Percentiles rank a stretch among this genome's conserved stretches.
These are phyloP conservation scores for Drosophila bifasciata DNA, from an alignment of 1,140 invertebrate species.

Conservation along the genomic window DNA sequence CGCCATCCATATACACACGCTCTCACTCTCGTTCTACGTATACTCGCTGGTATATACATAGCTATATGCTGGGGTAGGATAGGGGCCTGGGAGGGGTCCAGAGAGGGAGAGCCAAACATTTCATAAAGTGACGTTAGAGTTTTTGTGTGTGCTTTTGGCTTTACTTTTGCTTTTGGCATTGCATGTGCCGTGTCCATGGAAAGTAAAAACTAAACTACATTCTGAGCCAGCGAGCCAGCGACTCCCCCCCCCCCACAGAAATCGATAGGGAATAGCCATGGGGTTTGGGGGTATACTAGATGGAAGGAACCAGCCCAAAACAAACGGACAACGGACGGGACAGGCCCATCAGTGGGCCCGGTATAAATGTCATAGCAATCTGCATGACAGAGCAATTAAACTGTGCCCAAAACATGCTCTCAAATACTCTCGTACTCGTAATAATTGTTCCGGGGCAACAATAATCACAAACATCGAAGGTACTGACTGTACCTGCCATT, in stretches of 20 bases:
- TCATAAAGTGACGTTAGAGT: conserved; percentile 70
- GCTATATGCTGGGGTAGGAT: background rate
- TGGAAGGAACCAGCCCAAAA: too few species aligned
- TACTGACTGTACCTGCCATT: too few species aligned
- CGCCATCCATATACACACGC: conserved; percentile 18
- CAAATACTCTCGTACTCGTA: conserved; percentile 11
- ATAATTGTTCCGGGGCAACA: conserved; percentile 31
- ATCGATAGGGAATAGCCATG: conserved; percentile 34
- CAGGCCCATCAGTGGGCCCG: conserved; percentile 46
- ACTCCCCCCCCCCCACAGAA: conserved; percentile 17
- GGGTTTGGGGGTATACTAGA: background rate
- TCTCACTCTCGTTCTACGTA: conserved; percentile 1
- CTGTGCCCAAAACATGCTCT: conserved; percentile 61
- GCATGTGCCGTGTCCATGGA: conserved; percentile 70
- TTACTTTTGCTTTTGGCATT: conserved; percentile 75
- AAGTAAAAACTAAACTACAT: conserved; percentile 66
- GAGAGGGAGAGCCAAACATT: conserved; percentile 33
- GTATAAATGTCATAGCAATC: conserved; percentile 67
- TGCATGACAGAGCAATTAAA: conserved; percentile 69
- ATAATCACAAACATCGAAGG: conserved; percentile 3
- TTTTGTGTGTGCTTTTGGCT: conserved; percentile 47
- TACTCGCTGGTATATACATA: conserved; percentile 1
- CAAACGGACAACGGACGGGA: conserved; percentile 5
- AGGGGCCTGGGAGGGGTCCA: background rate
- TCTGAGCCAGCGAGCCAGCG: background rate